phyloP scores from a whole-genome alignment of 2,113 vertebrate species.

The Nothocercus nigrocapillus region DNA sequence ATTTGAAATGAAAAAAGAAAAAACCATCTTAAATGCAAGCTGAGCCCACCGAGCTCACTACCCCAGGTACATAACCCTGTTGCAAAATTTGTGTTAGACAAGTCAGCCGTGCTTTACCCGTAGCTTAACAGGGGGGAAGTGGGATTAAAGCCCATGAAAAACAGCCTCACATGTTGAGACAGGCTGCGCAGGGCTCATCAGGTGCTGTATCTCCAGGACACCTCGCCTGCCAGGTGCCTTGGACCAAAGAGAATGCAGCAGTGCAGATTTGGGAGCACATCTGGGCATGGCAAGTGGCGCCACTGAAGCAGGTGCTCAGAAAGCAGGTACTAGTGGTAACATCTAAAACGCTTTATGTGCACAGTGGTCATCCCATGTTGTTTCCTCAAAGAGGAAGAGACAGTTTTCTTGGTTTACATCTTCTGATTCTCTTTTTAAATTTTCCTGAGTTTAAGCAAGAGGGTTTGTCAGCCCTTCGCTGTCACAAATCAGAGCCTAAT shows the following conservation, averaged over 20 bases:
- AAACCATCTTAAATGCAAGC: neutral
- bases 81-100: slow-evolving; percentile 12
- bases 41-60: neutral
- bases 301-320: neutral
- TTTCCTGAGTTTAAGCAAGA: slow-evolving; percentile 35
- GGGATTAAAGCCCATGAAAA: neutral
- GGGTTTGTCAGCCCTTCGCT: slow-evolving; percentile 31
- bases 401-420: slow-evolving; percentile 28
- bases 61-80: neutral
- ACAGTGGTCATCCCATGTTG: neutral
- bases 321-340: fast-evolving
- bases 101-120: neutral
- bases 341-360: slow-evolving; percentile 35
- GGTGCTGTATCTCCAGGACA: slow-evolving; percentile 29
- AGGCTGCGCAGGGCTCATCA: neutral
- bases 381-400: slow-evolving; percentile 48
- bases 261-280: slow-evolving; percentile 54
- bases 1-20: slow-evolving; percentile 17
- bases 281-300: slow-evolving; percentile 54
- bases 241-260: slow-evolving; percentile 53
- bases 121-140: neutral
- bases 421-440: slow-evolving; percentile 54
- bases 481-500: neutral
- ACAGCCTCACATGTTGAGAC: slow-evolving; percentile 13
- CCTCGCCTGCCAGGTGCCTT: neutral